Evolutionary conservation across 2,797 vertebrate genomes (phyloP).

Genomic region (Delichon dasypus): DNA sequence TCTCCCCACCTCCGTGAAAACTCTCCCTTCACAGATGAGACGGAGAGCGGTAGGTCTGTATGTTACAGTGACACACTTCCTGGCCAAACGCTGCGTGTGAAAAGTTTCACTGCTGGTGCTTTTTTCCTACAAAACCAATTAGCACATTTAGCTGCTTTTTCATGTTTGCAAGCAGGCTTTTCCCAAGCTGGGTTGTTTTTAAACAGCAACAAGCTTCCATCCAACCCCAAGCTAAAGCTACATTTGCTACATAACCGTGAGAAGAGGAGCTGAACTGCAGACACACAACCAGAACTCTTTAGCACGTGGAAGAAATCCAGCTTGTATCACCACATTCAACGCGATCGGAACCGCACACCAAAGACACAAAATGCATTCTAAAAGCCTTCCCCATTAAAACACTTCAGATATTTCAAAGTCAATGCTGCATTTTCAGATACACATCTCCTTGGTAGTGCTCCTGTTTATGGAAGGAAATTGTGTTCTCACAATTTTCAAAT

Average conservation of each 20-base stretch:
- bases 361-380: not conserved
- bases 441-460: not conserved
- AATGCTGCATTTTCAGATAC: not conserved
- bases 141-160: not conserved
- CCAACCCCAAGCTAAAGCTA: not conserved
- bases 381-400: not conserved
- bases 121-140: not conserved
- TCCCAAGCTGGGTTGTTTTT: not conserved
- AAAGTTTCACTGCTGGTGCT: not conserved
- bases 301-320: not conserved
- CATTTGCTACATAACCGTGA: not conserved
- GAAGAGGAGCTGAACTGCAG: not conserved
- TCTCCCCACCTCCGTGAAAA: not conserved
- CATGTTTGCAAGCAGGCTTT: not conserved
- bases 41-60: not conserved
- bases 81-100: not conserved
- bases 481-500: not conserved
- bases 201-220: not conserved
- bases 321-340: not conserved
- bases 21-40: not conserved
- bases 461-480: not conserved
- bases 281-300: not conserved
- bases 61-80: not conserved
- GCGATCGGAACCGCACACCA: rapidly evolving
- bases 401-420: not conserved